A percentile compares a stretch with the other conserved stretches of the same genome.
Evolutionary conservation across 2,113 vertebrate genomes (phyloP).

Genomic region (Vireo altiloquus): DNA sequence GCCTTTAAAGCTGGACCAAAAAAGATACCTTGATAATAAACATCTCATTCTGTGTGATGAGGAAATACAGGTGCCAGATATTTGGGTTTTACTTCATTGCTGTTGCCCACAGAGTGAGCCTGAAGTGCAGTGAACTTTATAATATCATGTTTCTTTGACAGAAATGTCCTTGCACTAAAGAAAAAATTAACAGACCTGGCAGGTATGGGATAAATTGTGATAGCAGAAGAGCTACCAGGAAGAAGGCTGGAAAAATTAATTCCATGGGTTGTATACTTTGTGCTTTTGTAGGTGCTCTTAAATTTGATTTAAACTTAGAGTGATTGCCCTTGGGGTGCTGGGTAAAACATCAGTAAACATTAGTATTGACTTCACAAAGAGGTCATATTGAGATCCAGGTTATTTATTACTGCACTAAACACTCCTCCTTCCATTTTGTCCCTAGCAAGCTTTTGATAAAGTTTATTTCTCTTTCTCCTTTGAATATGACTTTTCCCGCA

Average conservation of each 20-base stretch:
- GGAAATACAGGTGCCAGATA: background rate
- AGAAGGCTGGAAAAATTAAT: background rate
- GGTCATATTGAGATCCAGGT: background rate
- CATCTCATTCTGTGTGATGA: background rate
- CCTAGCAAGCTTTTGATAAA: background rate
- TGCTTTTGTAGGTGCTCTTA: background rate
- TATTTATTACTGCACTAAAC: background rate
- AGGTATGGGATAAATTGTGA: background rate
- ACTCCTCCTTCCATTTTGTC: background rate
- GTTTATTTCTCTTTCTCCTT: background rate
- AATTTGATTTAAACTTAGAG: background rate
- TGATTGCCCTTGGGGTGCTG: background rate
- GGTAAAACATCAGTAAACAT: constrained; percentile 5
- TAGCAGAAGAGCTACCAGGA: background rate
- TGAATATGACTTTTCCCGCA: background rate
- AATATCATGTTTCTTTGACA: background rate
- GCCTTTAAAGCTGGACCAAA: background rate
- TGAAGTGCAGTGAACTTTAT: background rate
- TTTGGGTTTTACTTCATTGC: background rate
- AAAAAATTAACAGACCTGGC: background rate
- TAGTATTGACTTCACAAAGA: constrained; percentile 9
- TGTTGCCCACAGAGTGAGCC: background rate
- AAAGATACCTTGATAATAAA: background rate
- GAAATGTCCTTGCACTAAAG: background rate
- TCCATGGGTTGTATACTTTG: background rate